A percentile compares a stretch with the other conserved stretches of the same genome.
These are phyloP conservation scores for Gasterosteus nipponicus DNA, from an alignment of 2,113 vertebrate species.

Conservation along the genomic window DNA sequence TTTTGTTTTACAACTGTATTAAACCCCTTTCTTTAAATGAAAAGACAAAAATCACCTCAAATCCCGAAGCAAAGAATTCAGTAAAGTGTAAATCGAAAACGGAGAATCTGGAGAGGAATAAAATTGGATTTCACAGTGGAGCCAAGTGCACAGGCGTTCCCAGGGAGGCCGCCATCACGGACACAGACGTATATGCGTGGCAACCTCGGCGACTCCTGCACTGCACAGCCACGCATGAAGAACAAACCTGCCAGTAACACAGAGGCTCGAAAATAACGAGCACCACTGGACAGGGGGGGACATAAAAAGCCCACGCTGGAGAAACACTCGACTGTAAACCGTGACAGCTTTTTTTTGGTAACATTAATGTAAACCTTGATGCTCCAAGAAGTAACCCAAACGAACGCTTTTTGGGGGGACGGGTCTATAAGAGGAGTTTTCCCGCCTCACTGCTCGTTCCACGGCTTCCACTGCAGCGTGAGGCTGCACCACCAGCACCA, in stretches of 20 bases:
- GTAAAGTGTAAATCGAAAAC: too few relatives aligned
- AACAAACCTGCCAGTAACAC: constrained; percentile 19
- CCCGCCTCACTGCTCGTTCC: constrained; percentile 50
- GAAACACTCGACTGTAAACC: background rate
- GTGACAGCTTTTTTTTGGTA: constrained; percentile 4
- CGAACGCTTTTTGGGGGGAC: constrained; percentile 4
- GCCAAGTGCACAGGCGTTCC: constrained; percentile 21
- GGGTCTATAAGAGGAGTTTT: constrained; percentile 37
- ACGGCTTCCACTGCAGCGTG: constrained; percentile 57
- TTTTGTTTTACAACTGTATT: background rate
- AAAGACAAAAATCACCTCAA: background rate
- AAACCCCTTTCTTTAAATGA: background rate
- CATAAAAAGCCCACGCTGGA: constrained; percentile 9
- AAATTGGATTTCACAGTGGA: background rate
- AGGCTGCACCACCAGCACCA: constrained; percentile 53
- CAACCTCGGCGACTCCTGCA: constrained; percentile 36
- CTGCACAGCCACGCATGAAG: constrained; percentile 50
- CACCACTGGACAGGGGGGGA: background rate
- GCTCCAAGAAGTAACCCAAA: constrained; percentile 7
- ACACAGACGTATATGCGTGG: constrained; percentile 41
- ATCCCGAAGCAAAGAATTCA: too few relatives aligned
- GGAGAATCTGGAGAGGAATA: background rate
- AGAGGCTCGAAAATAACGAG: constrained; percentile 20
- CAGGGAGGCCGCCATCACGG: constrained; percentile 15
- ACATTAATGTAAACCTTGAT: constrained; percentile 15